Evolutionary conservation across 2,888 invertebrate species (phyloP).

Genomic region (Papilio demoleus): DNA sequence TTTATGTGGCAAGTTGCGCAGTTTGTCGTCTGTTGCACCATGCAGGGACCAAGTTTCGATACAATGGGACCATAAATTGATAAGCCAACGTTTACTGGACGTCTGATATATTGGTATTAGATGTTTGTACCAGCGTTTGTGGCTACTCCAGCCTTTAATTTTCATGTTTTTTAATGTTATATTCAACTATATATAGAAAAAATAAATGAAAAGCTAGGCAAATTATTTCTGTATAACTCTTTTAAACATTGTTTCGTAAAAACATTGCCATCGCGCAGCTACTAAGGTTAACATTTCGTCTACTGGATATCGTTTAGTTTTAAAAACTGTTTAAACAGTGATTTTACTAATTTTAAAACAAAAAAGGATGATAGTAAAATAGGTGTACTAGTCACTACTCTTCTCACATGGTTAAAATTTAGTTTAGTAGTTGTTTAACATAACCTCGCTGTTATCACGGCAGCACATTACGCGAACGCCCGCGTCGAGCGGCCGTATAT

Average conservation of each 20-base stretch:
- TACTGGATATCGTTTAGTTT: no score
- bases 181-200: neutral
- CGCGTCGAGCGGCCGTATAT: slow-evolving; percentile 27
- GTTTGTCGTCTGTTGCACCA: slow-evolving; percentile 61
- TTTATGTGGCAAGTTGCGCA: slow-evolving; percentile 76
- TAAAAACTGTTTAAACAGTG: no score
- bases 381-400: neutral
- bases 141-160: neutral
- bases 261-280: no score
- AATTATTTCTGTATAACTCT: neutral
- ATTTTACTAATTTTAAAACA: no score
- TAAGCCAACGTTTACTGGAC: slow-evolving; percentile 57
- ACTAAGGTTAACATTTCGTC: no score
- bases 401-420: slow-evolving; percentile 5
- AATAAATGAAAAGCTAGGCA: neutral
- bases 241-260: no score
- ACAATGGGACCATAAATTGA: slow-evolving; percentile 78
- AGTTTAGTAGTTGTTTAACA: slow-evolving; percentile 5
- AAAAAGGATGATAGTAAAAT: neutral
- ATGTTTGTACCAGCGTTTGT: slow-evolving; percentile 43
- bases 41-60: slow-evolving; percentile 73
- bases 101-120: slow-evolving; percentile 51
- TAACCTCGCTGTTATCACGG: slow-evolving; percentile 40
- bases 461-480: slow-evolving; percentile 29
- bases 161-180: neutral